These are phyloP conservation scores for Ferrisia virgata DNA, from an alignment of 2,888 invertebrate species.

Conservation along the genomic window DNA sequence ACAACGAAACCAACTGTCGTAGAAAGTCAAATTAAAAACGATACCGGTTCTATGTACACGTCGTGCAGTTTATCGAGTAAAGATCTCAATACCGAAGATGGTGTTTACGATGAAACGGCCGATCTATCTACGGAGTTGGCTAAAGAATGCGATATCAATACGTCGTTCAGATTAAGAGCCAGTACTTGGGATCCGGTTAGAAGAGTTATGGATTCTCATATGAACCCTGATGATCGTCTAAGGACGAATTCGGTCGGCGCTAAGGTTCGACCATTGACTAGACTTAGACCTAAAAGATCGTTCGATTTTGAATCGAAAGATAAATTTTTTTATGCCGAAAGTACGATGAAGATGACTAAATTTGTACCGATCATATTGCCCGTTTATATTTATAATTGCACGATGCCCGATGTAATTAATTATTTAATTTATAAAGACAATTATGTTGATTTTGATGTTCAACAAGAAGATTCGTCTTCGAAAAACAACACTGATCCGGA, in stretches of 20 bases:
- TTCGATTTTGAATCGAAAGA: conserved; percentile 39
- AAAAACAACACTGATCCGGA: neutral
- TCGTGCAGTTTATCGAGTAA: conserved; percentile 30
- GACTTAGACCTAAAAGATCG: conserved; percentile 47
- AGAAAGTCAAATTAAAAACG: neutral
- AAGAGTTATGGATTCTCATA: conserved; percentile 47
- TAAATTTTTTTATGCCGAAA: conserved; percentile 8
- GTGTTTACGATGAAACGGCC: neutral
- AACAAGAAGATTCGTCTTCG: neutral
- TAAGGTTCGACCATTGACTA: conserved; percentile 48
- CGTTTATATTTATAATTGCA: conserved; percentile 68
- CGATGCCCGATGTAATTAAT: conserved; percentile 60
- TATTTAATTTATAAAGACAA: conserved; percentile 55
- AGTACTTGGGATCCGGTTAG: conserved; percentile 51
- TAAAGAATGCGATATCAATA: neutral
- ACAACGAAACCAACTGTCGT: neutral
- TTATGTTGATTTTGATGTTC: conserved; percentile 49
- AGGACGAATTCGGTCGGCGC: conserved; percentile 51
- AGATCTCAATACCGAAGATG: conserved; percentile 18
- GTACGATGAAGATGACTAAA: conserved; percentile 41
- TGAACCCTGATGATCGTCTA: conserved; percentile 48
- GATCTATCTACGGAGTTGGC: neutral
- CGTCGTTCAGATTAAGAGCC: conserved; percentile 50
- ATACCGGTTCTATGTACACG: conserved; percentile 14
- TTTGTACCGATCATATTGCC: conserved; percentile 56